Base-by-base conservation (phyloP, 2,113 vertebrate genomes). In the Octodon degus region DNA sequence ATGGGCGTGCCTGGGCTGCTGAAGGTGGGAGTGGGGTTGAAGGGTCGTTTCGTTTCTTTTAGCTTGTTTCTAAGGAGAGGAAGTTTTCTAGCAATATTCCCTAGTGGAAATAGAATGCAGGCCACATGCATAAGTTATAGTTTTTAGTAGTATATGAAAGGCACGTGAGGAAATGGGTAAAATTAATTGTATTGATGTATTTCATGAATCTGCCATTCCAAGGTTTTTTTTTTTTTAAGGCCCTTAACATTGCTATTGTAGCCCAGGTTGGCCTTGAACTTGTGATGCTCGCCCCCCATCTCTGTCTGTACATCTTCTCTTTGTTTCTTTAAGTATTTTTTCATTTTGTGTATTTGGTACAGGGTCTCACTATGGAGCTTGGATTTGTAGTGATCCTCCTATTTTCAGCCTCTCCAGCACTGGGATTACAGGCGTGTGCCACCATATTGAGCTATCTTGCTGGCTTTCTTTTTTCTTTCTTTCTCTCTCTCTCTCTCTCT, bases 101-200 rank as follows among this genome's bases (percentile, higher is more conserved):
- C 5, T n/a, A 13, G 62, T 16, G 17, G n/a, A 24, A 4, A 4
- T 22, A n/a, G 20, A 22, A 2, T 1, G 10, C 4, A 13, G 25
- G 53, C 27, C 27, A 7, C 7, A 3, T 2, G 2, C 3, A 14
- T 17, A 9, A 47, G 17, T 13, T 16, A 43, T 10, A 43, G 40
- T 43, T 74, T 62, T 13, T 17, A 50, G 82, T 47, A n/a, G 60
- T 25, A 4, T 19, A 24, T 32, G 16, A n/a, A 37, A 43, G 10
- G 11, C 16, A 62, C 14, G 17, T 30, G 8, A 5, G 11, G 43
- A 47, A 32, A 1, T 19, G 7, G 9, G 3, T 7, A 0, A 17
- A 9, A 55, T n/a, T 37, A 62, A 24, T 11, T 72, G 34, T 16
- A 47, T 47, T 19, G 11, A 40, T 72, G 11, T 9, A 5, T 16